Conservation (phyloP, 2,888 invertebrate species). For the Chrysolina oricalcia region DNA sequence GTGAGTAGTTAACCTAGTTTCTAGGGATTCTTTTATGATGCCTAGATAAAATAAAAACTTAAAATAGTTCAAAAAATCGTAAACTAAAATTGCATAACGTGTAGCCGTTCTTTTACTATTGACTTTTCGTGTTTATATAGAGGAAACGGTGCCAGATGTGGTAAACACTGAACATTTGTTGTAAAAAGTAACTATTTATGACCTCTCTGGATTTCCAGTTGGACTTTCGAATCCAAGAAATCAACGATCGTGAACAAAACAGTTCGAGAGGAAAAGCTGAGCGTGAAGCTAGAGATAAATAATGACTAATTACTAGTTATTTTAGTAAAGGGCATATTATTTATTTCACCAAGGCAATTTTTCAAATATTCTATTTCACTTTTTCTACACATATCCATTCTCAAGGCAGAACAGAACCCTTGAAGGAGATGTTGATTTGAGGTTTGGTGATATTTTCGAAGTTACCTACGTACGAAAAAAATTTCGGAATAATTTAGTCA, state of each 20-base stretch:
- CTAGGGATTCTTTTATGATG: constrained; percentile 51
- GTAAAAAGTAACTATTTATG: constrained; percentile 21
- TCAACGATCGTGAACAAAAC: neutral
- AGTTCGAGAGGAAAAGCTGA: neutral
- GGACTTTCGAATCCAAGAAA: constrained; percentile 1
- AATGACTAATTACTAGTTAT: too few species aligned
- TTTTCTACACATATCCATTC: too few species aligned
- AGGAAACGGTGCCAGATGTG: constrained; percentile 35
- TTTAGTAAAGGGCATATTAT: too few species aligned
- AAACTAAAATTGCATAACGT: constrained; percentile 50
- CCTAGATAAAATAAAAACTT: constrained; percentile 48
- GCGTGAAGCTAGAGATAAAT: neutral
- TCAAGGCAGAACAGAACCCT: too few species aligned
- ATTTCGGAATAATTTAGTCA: too few species aligned
- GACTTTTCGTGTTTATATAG: constrained; percentile 35
- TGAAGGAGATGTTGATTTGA: too few species aligned
- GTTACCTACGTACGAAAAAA: too few species aligned
- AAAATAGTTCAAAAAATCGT: constrained; percentile 53
- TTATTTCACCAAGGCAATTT: too few species aligned
- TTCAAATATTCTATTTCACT: too few species aligned
- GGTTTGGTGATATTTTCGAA: too few species aligned
- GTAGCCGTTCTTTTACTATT: constrained; percentile 36
- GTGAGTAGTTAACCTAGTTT: constrained; percentile 53
- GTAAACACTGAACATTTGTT: constrained; percentile 26
- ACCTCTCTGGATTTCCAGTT: constrained; percentile 8